phyloP scores from a whole-genome alignment of 1,140 invertebrate genomes.

The Drosophila takahashii region DNA sequence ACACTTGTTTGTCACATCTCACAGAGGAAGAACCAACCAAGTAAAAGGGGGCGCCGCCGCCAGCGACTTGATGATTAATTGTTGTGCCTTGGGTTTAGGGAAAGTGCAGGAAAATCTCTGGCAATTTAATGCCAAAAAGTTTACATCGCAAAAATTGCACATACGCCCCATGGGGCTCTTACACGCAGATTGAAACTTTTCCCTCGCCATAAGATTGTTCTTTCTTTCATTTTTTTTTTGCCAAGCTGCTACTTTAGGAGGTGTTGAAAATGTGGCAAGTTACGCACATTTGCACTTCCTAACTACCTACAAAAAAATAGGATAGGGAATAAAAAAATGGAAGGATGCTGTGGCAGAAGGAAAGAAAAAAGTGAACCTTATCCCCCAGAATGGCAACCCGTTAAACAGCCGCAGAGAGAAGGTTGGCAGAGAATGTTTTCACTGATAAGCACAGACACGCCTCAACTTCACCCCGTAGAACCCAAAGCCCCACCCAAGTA shows the following conservation, averaged over 20 bases:
- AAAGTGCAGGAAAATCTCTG: constrained; percentile 48
- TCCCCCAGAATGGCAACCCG: constrained; percentile 56
- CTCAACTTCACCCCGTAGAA: constrained; percentile 3
- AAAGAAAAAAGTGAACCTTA: constrained; percentile 12
- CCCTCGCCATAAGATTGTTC: constrained; percentile 7
- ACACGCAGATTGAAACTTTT: constrained; percentile 53
- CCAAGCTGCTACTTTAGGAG: constrained; percentile 26
- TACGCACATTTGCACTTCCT: constrained; percentile 62
- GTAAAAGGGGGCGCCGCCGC: constrained; percentile 3
- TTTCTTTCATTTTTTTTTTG: background rate
- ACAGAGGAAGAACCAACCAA: background rate
- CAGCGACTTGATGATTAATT: constrained; percentile 67
- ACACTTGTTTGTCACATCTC: constrained; percentile 35
- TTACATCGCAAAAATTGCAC: constrained; percentile 67
- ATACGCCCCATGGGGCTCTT: constrained; percentile 50
- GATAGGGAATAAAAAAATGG: constrained; percentile 20
- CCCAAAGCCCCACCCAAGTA: background rate
- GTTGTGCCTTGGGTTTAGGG: constrained; percentile 38
- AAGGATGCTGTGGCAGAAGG: background rate
- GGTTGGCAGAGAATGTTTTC: constrained; percentile 68
- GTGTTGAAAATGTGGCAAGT: constrained; percentile 67
- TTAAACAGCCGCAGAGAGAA: constrained; percentile 61
- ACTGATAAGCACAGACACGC: constrained; percentile 70
- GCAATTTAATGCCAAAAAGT: constrained; percentile 79
- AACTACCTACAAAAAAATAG: constrained; percentile 27